These are phyloP conservation scores for Lepilemur septentrionalis DNA, from an alignment of 2,797 vertebrate species.

Conservation along the genomic window DNA sequence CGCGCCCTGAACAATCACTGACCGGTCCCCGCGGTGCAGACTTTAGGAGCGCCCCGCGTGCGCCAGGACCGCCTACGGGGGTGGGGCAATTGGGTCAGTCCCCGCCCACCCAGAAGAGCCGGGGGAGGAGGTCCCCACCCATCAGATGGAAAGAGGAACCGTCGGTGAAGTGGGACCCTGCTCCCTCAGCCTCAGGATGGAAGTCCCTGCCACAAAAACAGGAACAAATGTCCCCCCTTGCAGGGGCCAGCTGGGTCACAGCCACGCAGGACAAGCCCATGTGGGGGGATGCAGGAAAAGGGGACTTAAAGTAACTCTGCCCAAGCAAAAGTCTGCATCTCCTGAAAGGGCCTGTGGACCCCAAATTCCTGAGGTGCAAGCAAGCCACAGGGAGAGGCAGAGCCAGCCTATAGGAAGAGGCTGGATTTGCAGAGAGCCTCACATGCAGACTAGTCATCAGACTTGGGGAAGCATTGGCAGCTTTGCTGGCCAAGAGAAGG, in stretches of 20 bases:
- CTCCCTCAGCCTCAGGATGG: too few relatives aligned
- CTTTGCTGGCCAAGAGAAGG: neutral
- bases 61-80: neutral
- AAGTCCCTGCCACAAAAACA: neutral
- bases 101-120: neutral
- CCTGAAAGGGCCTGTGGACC: neutral
- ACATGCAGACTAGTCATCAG: neutral
- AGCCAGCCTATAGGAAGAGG: neutral
- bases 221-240: neutral
- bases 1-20: neutral
- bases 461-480: neutral
- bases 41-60: rapidly evolving
- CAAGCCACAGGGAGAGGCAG: neutral
- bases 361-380: neutral
- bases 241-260: too few relatives aligned
- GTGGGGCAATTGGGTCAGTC: neutral
- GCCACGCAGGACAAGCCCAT: neutral
- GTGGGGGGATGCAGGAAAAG: neutral
- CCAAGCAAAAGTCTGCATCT: neutral
- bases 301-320: neutral
- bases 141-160: neutral
- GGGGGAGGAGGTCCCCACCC: rapidly evolving
- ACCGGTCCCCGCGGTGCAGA: neutral
- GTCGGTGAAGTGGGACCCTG: too few relatives aligned
- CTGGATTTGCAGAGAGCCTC: neutral